Evolutionary conservation across 2,113 vertebrate species (phyloP).

Genomic region (Prunella himalayana): DNA sequence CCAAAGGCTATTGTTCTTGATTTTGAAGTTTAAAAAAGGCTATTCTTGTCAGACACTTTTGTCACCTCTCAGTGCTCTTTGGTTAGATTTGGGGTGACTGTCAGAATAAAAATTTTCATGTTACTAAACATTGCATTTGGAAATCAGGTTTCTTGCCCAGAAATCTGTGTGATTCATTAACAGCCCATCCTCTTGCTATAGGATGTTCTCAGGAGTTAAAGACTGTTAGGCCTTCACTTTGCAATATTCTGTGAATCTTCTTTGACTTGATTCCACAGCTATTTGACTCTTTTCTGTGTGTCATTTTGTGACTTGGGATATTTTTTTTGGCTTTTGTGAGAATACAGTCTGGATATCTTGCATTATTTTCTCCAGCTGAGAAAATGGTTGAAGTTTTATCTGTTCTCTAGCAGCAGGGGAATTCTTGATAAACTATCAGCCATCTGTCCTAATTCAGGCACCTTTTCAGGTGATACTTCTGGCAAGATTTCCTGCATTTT

Average conservation of each 20-base stretch:
- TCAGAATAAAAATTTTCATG: not conserved
- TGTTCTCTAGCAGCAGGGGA: not conserved
- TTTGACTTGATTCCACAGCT: not conserved
- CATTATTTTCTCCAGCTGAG: not conserved
- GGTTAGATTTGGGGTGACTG: not conserved
- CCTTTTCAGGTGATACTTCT: not conserved
- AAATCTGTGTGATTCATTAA: not conserved
- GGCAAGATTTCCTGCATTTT: not conserved
- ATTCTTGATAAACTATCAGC: not conserved
- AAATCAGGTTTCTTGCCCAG: not conserved
- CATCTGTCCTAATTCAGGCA: not conserved
- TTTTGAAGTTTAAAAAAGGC: not conserved
- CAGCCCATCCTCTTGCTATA: not conserved
- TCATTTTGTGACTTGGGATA: not conserved
- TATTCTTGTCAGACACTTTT: accelerated
- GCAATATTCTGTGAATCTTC: not conserved
- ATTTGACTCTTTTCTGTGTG: not conserved
- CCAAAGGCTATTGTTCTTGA: not conserved
- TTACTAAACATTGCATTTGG: not conserved
- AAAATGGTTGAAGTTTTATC: not conserved
- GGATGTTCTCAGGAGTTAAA: not conserved
- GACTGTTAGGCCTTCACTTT: not conserved
- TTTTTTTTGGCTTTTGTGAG: not conserved
- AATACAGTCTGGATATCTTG: not conserved
- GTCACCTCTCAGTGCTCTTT: not conserved